A percentile compares a stretch with the other conserved stretches of the same genome.
These are phyloP conservation scores for Priocnemis perturbator DNA, from an alignment of 2,888 invertebrate species.

Conservation along the genomic window DNA sequence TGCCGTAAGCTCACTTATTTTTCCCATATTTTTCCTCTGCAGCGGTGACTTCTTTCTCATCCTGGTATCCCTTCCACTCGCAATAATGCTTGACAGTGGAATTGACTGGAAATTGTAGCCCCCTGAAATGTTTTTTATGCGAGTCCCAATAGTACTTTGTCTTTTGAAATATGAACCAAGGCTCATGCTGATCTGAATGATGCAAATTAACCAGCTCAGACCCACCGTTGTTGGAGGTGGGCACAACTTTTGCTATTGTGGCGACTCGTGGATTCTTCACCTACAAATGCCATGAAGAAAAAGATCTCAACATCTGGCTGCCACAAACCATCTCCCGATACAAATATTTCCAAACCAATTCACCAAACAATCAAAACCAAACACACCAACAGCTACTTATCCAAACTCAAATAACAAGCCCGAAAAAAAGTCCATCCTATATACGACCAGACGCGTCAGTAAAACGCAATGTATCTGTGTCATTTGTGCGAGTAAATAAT, in stretches of 20 bases:
- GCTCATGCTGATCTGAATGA: slow-evolving; percentile 78
- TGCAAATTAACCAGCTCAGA: slow-evolving; percentile 92
- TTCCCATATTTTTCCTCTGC: slow-evolving; percentile 91
- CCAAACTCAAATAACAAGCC: too few species aligned
- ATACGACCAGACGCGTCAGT: too few species aligned
- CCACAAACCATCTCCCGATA: background rate
- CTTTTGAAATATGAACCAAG: slow-evolving; percentile 98
- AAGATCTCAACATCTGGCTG: slow-evolving; percentile 1
- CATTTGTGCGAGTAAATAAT: too few species aligned
- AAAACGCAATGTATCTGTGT: too few species aligned
- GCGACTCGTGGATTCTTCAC: slow-evolving; percentile 86
- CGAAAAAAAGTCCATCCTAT: too few species aligned
- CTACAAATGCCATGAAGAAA: slow-evolving; percentile 79
- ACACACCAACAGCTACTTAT: background rate
- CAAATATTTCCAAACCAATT: background rate
- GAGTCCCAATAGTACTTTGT: slow-evolving; percentile 95
- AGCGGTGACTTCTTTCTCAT: slow-evolving; percentile 85
- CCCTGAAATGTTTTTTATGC: slow-evolving; percentile 87
- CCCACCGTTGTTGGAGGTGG: slow-evolving; percentile 97
- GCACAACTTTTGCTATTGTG: slow-evolving; percentile 93
- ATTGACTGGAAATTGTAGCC: slow-evolving; percentile 90
- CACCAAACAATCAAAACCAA: too few species aligned
- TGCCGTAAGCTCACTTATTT: slow-evolving; percentile 83
- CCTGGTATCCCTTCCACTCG: slow-evolving; percentile 91
- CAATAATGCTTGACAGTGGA: slow-evolving; percentile 83